Conservation (phyloP, 1,140 invertebrate species). For the Drosophila mayri region DNA sequence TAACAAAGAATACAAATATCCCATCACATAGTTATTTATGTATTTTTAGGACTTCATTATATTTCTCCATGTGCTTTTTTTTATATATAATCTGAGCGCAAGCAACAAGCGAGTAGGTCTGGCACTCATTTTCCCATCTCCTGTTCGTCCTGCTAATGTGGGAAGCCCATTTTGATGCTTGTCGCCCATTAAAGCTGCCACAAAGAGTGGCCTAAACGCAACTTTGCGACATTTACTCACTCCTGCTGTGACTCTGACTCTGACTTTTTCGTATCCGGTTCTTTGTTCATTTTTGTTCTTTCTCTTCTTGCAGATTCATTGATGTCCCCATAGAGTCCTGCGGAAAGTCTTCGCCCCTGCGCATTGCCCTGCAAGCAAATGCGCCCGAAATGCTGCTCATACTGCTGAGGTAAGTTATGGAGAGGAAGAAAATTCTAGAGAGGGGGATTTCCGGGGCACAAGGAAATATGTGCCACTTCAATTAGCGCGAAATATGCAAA, state of each 20-base stretch:
- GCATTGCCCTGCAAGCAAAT: slow-evolving; percentile 89
- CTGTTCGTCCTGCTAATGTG: slow-evolving; percentile 52
- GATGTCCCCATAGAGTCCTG: slow-evolving; percentile 93
- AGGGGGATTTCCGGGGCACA: not conserved
- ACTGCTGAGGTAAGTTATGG: slow-evolving; percentile 86
- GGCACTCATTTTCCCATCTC: slow-evolving; percentile 25
- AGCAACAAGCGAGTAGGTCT: slow-evolving; percentile 51
- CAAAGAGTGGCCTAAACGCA: slow-evolving; percentile 50
- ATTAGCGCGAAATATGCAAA: slow-evolving; percentile 78
- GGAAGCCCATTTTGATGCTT: slow-evolving; percentile 38
- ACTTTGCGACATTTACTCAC: slow-evolving; percentile 37
- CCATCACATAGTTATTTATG: not conserved
- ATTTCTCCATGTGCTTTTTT: not conserved
- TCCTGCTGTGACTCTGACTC: slow-evolving; percentile 8
- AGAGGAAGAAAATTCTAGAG: not conserved
- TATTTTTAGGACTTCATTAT: not conserved
- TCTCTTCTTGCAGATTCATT: slow-evolving; percentile 87
- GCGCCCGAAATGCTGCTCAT: slow-evolving; percentile 90
- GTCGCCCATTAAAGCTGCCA: slow-evolving; percentile 58
- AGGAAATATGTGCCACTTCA: slow-evolving; percentile 55
- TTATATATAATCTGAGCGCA: not conserved
- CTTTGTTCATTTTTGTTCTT: slow-evolving; percentile 17
- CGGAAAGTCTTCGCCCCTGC: slow-evolving; percentile 88
- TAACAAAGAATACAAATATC: not conserved
- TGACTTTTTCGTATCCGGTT: slow-evolving; percentile 21